Percentiles rank a stretch among this genome's conserved stretches.
phyloP scores from a whole-genome alignment of 1,140 invertebrate species.

The Copidosoma floridanum region DNA sequence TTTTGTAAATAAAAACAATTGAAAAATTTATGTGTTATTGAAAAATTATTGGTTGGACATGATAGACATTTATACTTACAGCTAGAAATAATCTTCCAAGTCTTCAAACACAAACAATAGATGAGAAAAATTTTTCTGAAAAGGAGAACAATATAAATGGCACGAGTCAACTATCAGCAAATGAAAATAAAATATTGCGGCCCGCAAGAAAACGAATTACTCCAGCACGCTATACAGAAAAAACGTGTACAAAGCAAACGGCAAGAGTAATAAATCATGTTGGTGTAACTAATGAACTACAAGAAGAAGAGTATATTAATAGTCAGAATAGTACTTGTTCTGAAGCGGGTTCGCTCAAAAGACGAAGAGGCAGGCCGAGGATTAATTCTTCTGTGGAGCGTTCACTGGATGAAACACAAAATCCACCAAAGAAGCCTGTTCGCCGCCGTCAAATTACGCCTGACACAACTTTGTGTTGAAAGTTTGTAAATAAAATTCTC shows the following conservation, averaged over 20 bases:
- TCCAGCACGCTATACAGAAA: slow-evolving; percentile 10
- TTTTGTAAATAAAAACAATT: neutral
- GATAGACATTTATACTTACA: too few relatives aligned
- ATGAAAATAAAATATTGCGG: neutral
- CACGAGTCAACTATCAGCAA: too few relatives aligned
- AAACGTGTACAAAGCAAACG: too few relatives aligned
- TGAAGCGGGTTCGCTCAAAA: slow-evolving; percentile 23
- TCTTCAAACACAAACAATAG: too few relatives aligned
- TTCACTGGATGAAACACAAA: slow-evolving; percentile 16
- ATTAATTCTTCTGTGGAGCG: neutral
- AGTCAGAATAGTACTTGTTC: slow-evolving; percentile 25
- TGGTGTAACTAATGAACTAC: neutral
- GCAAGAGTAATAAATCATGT: slow-evolving; percentile 13
- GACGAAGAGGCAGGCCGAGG: slow-evolving; percentile 27
- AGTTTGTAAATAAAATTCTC: neutral
- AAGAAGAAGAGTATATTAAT: neutral
- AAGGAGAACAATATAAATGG: too few relatives aligned
- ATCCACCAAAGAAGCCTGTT: slow-evolving; percentile 33
- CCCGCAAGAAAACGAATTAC: slow-evolving; percentile 32
- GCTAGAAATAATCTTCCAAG: too few relatives aligned
- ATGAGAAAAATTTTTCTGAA: too few relatives aligned
- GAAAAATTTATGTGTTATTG: neutral
- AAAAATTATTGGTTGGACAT: too few relatives aligned
- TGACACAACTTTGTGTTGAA: neutral
- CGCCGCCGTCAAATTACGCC: slow-evolving; percentile 12